Conservation (phyloP, 2,888 invertebrate species). For the Agriotes lineatus region DNA sequence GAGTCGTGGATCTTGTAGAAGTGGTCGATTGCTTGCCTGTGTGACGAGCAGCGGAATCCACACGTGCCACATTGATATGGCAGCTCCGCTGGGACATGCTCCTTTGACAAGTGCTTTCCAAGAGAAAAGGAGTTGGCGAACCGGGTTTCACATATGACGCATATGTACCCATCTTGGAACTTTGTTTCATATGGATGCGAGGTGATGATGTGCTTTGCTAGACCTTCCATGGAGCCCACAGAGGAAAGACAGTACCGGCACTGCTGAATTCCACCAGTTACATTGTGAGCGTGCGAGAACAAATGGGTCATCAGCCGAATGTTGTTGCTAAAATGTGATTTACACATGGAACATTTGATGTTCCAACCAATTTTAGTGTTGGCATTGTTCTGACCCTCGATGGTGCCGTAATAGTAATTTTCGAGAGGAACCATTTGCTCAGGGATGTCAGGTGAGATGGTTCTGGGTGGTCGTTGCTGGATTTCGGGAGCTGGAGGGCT, state of each 20-base stretch:
- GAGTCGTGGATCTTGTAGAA: conserved; percentile 79
- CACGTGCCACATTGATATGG: conserved; percentile 90
- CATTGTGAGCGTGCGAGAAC: conserved; percentile 75
- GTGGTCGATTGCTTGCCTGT: conserved; percentile 85
- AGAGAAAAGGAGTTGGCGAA: conserved; percentile 76
- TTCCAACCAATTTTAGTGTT: conserved; percentile 55
- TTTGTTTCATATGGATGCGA: conserved; percentile 76
- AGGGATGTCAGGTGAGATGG: conserved; percentile 61
- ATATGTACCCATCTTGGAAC: conserved; percentile 70
- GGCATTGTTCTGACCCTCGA: conserved; percentile 59
- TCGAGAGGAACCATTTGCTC: conserved; percentile 70
- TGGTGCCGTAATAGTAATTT: conserved; percentile 75
- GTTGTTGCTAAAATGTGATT: conserved; percentile 74
- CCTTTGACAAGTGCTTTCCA: conserved; percentile 82
- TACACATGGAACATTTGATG: conserved; percentile 63
- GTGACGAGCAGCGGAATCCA: conserved; percentile 84
- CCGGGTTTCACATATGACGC: conserved; percentile 75
- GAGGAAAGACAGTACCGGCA: conserved; percentile 79
- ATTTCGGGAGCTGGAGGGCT: conserved; percentile 51
- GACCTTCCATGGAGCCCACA: conserved; percentile 72
- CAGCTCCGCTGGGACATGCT: conserved; percentile 87
- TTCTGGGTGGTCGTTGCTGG: conserved; percentile 62
- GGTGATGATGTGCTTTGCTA: conserved; percentile 78
- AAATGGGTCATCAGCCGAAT: conserved; percentile 80
- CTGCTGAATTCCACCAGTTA: conserved; percentile 64